These are phyloP conservation scores for Drosophila ananassae DNA, from an alignment of 1,140 invertebrate genomes.

Conservation along the genomic window DNA sequence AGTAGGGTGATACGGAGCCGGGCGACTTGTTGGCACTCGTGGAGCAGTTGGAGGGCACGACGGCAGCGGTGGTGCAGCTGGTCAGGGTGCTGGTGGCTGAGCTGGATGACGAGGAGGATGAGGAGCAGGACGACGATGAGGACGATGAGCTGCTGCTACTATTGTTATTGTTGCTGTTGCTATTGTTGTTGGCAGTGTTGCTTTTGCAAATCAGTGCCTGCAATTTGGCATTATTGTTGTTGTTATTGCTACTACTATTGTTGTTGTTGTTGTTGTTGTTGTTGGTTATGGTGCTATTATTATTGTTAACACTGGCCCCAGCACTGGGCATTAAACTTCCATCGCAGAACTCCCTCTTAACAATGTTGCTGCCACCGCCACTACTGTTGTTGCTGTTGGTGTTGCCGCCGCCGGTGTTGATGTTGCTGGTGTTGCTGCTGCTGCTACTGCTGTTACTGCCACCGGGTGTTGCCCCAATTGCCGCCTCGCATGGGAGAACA, in stretches of 20 bases:
- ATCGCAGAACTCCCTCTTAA: conserved; percentile 81
- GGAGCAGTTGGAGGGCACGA: conserved; percentile 77
- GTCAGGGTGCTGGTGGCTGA: conserved; percentile 71
- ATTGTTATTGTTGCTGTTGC: conserved; percentile 27
- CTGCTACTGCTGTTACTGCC: conserved; percentile 55
- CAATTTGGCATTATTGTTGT: conserved; percentile 70
- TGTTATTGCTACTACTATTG: conserved; percentile 52
- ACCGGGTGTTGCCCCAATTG: conserved; percentile 69
- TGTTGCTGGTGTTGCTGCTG: conserved; percentile 48
- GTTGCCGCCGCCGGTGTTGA: conserved; percentile 33
- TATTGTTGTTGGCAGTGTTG: conserved; percentile 37
- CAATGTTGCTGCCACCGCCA: conserved; percentile 57
- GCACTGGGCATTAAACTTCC: conserved; percentile 67
- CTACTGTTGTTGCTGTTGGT: conserved; percentile 29
- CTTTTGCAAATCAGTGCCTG: conserved; percentile 45
- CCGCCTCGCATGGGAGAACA: conserved; percentile 81
- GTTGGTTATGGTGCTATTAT: conserved; percentile 45
- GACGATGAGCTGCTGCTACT: conserved; percentile 69
- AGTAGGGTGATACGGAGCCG: conserved; percentile 57
- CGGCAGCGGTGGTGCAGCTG: conserved; percentile 78
- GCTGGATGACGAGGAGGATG: conserved; percentile 71
- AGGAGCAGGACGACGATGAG: conserved; percentile 71
- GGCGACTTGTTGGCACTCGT: conserved; percentile 80
- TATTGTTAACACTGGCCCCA: conserved; percentile 59
- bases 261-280: conserved; percentile 49